A percentile compares a stretch with the other conserved stretches of the same genome.
Evolutionary conservation across 2,797 vertebrate genomes (phyloP).

Genomic region (Urocyon cinereoargenteus): DNA sequence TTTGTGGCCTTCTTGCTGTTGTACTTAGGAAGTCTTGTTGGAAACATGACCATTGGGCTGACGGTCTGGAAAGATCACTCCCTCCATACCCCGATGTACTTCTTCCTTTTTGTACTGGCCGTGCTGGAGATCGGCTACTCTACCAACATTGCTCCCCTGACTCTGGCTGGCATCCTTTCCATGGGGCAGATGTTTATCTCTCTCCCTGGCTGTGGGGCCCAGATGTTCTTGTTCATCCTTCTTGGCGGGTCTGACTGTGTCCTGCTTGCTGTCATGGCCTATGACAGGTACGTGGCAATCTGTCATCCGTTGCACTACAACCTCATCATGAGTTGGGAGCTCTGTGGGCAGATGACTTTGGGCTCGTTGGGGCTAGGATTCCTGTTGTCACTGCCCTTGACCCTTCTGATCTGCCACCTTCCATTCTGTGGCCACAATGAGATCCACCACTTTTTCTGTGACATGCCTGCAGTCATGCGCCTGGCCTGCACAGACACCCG

Average conservation of each 20-base stretch:
- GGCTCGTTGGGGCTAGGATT: background rate
- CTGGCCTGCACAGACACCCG: background rate
- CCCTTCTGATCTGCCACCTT: background rate
- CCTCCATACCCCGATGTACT: background rate
- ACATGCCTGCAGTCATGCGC: background rate
- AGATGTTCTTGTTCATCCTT: conserved; percentile 1
- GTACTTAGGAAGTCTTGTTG: background rate
- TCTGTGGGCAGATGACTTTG: background rate
- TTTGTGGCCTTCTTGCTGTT: background rate
- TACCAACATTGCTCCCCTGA: background rate
- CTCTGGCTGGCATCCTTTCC: background rate
- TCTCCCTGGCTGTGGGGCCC: background rate
- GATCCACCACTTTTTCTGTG: conserved; percentile 9
- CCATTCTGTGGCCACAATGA: background rate
- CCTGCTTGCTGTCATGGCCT: background rate
- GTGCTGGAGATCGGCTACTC: background rate
- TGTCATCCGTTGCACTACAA: background rate
- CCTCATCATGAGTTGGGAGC: background rate
- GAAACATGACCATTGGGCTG: background rate
- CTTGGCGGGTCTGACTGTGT: background rate
- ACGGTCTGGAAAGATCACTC: background rate
- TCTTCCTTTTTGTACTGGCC: background rate
- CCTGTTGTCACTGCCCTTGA: background rate
- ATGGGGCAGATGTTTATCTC: background rate
- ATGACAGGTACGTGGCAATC: background rate